Percentiles rank a stretch among this genome's conserved stretches.
phyloP scores from a whole-genome alignment of 2,888 invertebrate species.

The Cancer borealis region DNA sequence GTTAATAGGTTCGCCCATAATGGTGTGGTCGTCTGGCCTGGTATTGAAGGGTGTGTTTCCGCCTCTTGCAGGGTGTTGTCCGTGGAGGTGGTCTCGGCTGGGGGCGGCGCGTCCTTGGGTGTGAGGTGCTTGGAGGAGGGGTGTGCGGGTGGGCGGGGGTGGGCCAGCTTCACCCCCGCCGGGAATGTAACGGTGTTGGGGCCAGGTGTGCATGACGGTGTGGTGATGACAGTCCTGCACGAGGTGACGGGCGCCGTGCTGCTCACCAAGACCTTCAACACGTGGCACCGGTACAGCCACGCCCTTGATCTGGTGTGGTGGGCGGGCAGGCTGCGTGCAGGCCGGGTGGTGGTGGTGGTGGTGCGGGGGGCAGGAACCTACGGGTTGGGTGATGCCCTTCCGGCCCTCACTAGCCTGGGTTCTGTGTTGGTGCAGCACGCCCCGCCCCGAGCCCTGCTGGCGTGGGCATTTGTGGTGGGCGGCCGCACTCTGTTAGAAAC shows the following conservation, averaged over 20 bases:
- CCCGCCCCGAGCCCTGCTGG: conserved; percentile 67
- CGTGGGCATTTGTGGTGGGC: conserved; percentile 69
- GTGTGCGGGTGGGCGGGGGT: neutral
- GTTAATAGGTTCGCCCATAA: too few relatives aligned
- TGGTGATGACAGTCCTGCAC: conserved; percentile 67
- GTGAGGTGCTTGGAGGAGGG: neutral
- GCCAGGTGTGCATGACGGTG: conserved; percentile 56
- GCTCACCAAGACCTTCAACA: conserved; percentile 60
- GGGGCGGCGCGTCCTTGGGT: neutral
- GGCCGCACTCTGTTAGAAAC: conserved; percentile 71
- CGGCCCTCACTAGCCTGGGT: conserved; percentile 52
- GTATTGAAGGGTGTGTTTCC: neutral
- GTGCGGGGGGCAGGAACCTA: conserved; percentile 63
- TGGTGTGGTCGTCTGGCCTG: too few relatives aligned
- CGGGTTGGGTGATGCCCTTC: conserved; percentile 58
- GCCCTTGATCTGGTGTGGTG: conserved; percentile 71
- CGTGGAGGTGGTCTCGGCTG: neutral
- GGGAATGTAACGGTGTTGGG: neutral
- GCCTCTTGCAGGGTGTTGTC: conserved; percentile 38
- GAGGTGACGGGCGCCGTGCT: conserved; percentile 57
- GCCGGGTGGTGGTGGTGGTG: conserved; percentile 64
- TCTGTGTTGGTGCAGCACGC: conserved; percentile 58
- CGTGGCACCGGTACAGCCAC: conserved; percentile 67
- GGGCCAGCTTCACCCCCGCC: neutral
- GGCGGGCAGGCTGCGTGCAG: conserved; percentile 63